Evolutionary conservation across 2,888 invertebrate species (phyloP).

Genomic region (Oxyteleia sp.): DNA sequence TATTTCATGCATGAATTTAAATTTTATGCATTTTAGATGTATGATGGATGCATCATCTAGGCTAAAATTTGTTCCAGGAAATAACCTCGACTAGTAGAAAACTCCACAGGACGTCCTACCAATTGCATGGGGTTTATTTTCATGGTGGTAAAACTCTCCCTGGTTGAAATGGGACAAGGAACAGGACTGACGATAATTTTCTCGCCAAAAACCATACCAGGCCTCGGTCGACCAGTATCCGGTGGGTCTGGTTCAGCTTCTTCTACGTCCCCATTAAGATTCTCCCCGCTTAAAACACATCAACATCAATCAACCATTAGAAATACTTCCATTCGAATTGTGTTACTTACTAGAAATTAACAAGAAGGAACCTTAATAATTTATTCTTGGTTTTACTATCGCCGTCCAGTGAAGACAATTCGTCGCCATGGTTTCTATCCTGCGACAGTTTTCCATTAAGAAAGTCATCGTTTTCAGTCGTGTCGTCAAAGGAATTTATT

Average conservation of each 20-base stretch:
- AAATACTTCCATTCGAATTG: no score
- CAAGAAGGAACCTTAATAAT: no score
- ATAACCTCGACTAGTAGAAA: conserved; percentile 80
- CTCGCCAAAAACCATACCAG: conserved; percentile 85
- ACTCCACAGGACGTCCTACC: conserved; percentile 79
- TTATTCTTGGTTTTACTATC: not conserved
- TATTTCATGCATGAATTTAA: no score
- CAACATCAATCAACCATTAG: not conserved
- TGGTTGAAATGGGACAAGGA: conserved; percentile 83
- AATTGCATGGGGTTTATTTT: conserved; percentile 84
- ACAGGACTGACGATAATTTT: conserved; percentile 85
- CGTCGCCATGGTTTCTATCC: no score
- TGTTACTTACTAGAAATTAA: no score
- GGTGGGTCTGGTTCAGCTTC: conserved; percentile 47
- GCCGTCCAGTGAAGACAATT: no score
- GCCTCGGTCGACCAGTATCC: conserved; percentile 82
- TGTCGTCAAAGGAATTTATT: no score
- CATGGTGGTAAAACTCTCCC: conserved; percentile 85
- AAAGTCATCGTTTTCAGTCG: no score
- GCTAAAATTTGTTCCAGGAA: no score
- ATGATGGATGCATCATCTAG: no score
- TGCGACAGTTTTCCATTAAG: no score
- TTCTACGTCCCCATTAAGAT: conserved; percentile 3
- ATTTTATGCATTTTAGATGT: no score
- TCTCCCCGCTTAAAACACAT: conserved; percentile 23